Evolutionary conservation across 2,888 invertebrate species (phyloP).

Genomic region (Pogonocherus hispidulus): DNA sequence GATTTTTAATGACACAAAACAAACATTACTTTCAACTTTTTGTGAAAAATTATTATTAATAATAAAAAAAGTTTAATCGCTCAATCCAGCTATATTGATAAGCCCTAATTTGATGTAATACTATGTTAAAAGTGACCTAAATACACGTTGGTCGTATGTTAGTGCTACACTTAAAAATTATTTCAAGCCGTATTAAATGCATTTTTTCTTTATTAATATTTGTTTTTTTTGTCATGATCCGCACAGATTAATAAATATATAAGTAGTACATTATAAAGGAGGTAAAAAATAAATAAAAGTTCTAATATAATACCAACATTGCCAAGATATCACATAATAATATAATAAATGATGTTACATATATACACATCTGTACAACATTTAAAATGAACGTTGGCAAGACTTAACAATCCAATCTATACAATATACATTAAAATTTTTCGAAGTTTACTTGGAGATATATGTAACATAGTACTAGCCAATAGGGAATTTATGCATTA

Average conservation of each 20-base stretch:
- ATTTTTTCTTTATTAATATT: constrained; percentile 20
- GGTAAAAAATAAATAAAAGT: constrained; percentile 51
- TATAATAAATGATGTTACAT: constrained; percentile 54
- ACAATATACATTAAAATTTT: constrained; percentile 37
- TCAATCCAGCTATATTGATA: constrained; percentile 9
- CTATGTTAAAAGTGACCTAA: constrained; percentile 17
- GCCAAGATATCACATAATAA: constrained; percentile 59
- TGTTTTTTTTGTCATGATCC: constrained; percentile 25
- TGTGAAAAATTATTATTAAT: constrained; percentile 9
- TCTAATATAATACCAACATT: constrained; percentile 59
- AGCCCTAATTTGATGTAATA: no score
- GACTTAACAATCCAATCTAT: constrained; percentile 50
- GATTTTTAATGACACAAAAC: no score
- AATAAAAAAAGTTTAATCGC: constrained; percentile 7
- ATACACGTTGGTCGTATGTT: constrained; percentile 11
- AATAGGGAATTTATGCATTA: constrained; percentile 41
- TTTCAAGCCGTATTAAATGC: constrained; percentile 23
- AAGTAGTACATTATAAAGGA: constrained; percentile 38
- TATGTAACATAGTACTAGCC: constrained; percentile 55
- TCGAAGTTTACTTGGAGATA: constrained; percentile 37
- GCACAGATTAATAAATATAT: constrained; percentile 29
- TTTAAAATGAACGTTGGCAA: constrained; percentile 45
- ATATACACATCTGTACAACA: constrained; percentile 48
- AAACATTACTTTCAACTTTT: no score
- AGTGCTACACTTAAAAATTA: constrained; percentile 15